These are phyloP conservation scores for Paramormyrops hopkinsi DNA, from an alignment of 2,797 vertebrate species.

Conservation along the genomic window DNA sequence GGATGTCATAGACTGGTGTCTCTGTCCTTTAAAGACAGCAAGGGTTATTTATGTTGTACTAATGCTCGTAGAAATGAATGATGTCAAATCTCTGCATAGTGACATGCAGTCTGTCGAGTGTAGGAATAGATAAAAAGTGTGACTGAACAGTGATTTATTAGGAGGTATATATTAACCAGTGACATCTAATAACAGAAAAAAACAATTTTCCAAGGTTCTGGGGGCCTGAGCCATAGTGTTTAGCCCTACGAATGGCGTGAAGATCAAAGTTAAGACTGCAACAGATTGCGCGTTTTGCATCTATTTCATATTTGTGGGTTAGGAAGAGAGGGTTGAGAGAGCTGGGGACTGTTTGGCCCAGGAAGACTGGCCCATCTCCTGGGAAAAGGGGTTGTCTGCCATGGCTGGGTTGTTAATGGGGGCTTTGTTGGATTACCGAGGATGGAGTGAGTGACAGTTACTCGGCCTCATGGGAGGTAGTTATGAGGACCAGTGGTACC, in stretches of 20 bases:
- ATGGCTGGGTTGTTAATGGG: conserved; percentile 37
- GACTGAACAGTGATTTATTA: neutral
- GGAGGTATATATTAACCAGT: neutral
- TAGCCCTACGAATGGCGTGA: neutral
- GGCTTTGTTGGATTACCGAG: conserved; percentile 50
- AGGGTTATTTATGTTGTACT: neutral
- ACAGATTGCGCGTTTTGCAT: neutral
- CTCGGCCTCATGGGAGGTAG: conserved; percentile 46
- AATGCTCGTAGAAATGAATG: neutral
- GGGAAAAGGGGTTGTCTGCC: conserved; percentile 21
- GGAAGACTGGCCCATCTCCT: conserved; percentile 36
- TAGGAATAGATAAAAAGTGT: neutral
- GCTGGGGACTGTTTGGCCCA: conserved; percentile 36
- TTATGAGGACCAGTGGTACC: conserved; percentile 48
- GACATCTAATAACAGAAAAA: neutral
- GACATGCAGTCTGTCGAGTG: neutral
- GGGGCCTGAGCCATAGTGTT: neutral
- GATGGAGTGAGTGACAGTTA: conserved; percentile 47
- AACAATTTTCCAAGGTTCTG: neutral
- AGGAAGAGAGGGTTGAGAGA: neutral
- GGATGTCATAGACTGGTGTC: neutral
- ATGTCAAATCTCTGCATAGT: neutral
- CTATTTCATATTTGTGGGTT: neutral
- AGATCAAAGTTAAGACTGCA: neutral
- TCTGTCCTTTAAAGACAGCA: neutral